phyloP scores from a whole-genome alignment of 2,888 invertebrate genomes.

The Steinernema scapterisci region DNA sequence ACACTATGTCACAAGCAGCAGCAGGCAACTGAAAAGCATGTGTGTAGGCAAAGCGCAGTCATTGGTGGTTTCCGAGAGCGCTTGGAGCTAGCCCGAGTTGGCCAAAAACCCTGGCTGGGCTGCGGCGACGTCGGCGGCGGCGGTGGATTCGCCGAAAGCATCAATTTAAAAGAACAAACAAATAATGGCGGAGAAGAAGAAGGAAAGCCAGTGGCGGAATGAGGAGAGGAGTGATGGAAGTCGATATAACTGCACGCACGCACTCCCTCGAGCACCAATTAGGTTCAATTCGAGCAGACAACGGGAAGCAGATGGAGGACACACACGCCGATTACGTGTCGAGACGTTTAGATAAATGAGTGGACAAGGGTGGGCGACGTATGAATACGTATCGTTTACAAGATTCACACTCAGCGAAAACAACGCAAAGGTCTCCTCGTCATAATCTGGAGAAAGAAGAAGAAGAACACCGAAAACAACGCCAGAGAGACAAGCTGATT shows the following conservation, averaged over 20 bases:
- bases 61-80: background rate
- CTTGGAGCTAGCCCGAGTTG: background rate
- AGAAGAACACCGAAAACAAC: too few species aligned
- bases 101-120: background rate
- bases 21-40: background rate
- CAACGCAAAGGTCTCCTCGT: too few species aligned
- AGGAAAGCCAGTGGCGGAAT: too few species aligned
- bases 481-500: too few species aligned
- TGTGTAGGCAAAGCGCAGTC: background rate
- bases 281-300: conserved; percentile 21
- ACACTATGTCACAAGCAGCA: background rate
- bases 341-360: too few species aligned
- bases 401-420: too few species aligned
- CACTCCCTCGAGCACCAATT: conserved; percentile 26
- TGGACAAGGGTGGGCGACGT: too few species aligned
- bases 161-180: conserved; percentile 34
- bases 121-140: background rate
- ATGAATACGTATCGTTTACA: too few species aligned
- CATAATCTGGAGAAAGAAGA: too few species aligned
- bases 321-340: too few species aligned
- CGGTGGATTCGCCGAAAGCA: conserved; percentile 9
- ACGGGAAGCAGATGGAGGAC: conserved; percentile 7
- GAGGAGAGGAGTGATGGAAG: too few species aligned
- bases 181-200: background rate
- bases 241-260: conserved; percentile 27